These are phyloP conservation scores for Cyphomyrus plagiostoma DNA, from an alignment of 2,113 vertebrate genomes.

Conservation along the genomic window DNA sequence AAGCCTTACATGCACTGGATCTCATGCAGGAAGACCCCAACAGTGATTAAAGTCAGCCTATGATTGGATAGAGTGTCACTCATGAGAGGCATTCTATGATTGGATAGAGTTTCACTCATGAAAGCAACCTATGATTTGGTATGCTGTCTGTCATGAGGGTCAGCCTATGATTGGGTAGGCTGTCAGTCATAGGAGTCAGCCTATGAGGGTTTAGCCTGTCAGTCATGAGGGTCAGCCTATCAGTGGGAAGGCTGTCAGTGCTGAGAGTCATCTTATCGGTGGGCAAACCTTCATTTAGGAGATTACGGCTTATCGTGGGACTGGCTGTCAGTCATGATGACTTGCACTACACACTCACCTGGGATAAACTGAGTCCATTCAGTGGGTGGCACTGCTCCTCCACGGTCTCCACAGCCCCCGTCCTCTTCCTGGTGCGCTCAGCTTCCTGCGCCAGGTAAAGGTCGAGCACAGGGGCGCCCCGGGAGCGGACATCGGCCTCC, in stretches of 20 bases:
- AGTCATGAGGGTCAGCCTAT: background rate
- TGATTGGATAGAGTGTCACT: background rate
- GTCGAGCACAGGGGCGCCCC: conserved; percentile 75
- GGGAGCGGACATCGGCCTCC: conserved; percentile 72
- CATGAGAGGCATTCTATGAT: background rate
- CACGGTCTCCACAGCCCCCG: conserved; percentile 78
- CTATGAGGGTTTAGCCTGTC: background rate
- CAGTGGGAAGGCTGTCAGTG: background rate
- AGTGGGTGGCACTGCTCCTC: conserved; percentile 84
- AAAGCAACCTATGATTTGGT: background rate
- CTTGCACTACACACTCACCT: conserved; percentile 61
- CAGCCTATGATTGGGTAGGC: background rate
- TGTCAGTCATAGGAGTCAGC: background rate
- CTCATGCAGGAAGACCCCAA: background rate
- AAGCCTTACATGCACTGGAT: background rate
- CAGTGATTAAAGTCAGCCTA: background rate
- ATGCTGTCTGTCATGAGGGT: background rate
- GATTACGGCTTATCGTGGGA: background rate
- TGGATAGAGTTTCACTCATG: background rate
- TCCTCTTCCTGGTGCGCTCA: conserved; percentile 74
- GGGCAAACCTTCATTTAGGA: background rate
- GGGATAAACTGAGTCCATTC: conserved; percentile 83
- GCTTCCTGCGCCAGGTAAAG: conserved; percentile 84
- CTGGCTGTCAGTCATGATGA: background rate
- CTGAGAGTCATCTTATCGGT: background rate